Percentiles rank a stretch among this genome's conserved stretches.
phyloP scores from a whole-genome alignment of 2,888 invertebrate species.

The Drosophila anceps region DNA sequence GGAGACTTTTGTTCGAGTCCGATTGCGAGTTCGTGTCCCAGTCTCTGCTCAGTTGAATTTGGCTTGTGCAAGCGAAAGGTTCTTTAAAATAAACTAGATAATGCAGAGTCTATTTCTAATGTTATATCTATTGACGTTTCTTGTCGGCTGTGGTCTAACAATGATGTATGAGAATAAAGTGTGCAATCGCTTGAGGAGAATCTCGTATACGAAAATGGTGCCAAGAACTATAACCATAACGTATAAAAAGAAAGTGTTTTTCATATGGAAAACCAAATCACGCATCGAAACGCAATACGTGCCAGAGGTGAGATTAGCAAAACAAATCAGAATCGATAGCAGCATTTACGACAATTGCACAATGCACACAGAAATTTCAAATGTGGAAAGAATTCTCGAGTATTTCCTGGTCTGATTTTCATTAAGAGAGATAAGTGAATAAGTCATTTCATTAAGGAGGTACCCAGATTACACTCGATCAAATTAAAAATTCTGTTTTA shows the following conservation, averaged over 20 bases:
- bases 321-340: neutral
- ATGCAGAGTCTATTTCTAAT: constrained; percentile 6
- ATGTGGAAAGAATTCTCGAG: neutral
- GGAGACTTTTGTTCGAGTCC: neutral
- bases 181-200: neutral
- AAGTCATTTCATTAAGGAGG: neutral
- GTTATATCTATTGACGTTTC: neutral
- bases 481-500: neutral
- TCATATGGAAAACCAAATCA: neutral
- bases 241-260: neutral
- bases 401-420: neutral
- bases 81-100: neutral
- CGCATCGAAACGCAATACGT: neutral
- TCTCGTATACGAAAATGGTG: neutral
- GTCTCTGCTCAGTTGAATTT: constrained; percentile 36
- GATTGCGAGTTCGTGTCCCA: neutral
- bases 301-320: constrained; percentile 9
- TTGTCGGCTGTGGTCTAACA: neutral
- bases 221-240: neutral
- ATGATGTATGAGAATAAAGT: neutral
- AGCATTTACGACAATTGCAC: neutral
- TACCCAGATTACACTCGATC: neutral
- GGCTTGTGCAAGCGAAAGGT: neutral
- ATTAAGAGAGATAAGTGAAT: neutral
- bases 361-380: neutral